Percentiles rank a stretch among this genome's conserved stretches.
Evolutionary conservation across 2,113 vertebrate species (phyloP).

Genomic region (Corythornis madagascariensis): DNA sequence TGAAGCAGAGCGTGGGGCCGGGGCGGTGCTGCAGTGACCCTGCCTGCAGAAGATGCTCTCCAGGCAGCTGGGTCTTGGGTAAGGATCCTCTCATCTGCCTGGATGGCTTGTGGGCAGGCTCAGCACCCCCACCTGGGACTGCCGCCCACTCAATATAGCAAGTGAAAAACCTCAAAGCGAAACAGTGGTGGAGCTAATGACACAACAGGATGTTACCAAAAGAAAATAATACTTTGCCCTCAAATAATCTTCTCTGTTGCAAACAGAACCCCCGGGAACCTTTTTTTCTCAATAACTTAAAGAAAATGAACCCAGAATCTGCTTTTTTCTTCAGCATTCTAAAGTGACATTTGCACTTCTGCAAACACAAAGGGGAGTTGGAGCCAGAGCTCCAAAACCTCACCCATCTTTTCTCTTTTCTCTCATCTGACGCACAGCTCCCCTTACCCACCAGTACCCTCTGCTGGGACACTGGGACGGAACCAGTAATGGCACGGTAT

Average conservation of each 20-base stretch:
- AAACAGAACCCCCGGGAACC: background rate
- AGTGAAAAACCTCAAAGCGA: slow-evolving; percentile 35
- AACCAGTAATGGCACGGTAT: accelerated
- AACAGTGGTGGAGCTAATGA: background rate
- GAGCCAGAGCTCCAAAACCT: background rate
- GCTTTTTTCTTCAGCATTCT: background rate
- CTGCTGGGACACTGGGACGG: accelerated
- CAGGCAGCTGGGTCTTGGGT: accelerated
- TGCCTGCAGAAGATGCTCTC: background rate
- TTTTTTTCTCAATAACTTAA: background rate
- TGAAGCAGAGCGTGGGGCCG: accelerated
- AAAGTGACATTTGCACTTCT: background rate
- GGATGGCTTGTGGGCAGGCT: background rate
- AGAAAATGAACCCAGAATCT: background rate
- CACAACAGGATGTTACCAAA: slow-evolving; percentile 62
- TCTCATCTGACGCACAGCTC: background rate
- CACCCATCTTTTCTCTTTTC: background rate
- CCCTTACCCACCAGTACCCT: background rate
- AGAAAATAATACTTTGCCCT: background rate
- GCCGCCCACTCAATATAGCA: background rate
- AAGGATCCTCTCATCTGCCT: background rate
- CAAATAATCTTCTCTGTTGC: background rate
- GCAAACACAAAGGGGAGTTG: background rate
- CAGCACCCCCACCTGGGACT: background rate
- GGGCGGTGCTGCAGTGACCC: accelerated